Percentiles rank a stretch among this genome's conserved stretches.
Evolutionary conservation across 2,797 vertebrate genomes (phyloP).

Genomic region (Acrossocheilus wenchowensis): DNA sequence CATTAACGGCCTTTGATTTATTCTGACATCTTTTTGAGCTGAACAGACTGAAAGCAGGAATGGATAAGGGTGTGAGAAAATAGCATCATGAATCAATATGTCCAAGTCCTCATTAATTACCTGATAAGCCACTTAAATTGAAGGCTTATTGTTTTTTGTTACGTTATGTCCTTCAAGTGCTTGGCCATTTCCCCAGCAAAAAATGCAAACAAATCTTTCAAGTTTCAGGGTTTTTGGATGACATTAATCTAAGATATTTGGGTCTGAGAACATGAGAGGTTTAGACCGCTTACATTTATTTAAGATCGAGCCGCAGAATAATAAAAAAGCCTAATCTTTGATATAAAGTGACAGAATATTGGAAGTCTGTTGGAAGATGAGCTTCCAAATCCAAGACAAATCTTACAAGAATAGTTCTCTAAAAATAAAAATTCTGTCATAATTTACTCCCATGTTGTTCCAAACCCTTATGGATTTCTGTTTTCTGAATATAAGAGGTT

Average conservation of each 20-base stretch:
- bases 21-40: conserved; percentile 46
- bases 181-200: conserved; percentile 23
- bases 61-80: conserved; percentile 51
- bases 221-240: conserved; percentile 39
- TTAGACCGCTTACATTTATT: conserved; percentile 22
- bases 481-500: not conserved
- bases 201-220: conserved; percentile 46
- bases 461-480: not conserved
- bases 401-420: conserved; percentile 5
- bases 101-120: conserved; percentile 52
- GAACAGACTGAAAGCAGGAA: conserved; percentile 47
- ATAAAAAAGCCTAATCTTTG: conserved; percentile 14
- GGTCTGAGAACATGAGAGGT: conserved; percentile 12
- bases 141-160: conserved; percentile 45
- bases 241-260: conserved; percentile 44
- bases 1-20: conserved; percentile 50
- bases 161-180: conserved; percentile 29
- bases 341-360: conserved; percentile 31
- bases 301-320: not conserved
- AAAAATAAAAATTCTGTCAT: not conserved
- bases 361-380: conserved; percentile 8
- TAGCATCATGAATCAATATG: conserved; percentile 51
- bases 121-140: conserved; percentile 55
- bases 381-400: not conserved
- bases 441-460: not conserved